phyloP scores from a whole-genome alignment of 2,797 vertebrate genomes.

The Sebastes trivittatus region DNA sequence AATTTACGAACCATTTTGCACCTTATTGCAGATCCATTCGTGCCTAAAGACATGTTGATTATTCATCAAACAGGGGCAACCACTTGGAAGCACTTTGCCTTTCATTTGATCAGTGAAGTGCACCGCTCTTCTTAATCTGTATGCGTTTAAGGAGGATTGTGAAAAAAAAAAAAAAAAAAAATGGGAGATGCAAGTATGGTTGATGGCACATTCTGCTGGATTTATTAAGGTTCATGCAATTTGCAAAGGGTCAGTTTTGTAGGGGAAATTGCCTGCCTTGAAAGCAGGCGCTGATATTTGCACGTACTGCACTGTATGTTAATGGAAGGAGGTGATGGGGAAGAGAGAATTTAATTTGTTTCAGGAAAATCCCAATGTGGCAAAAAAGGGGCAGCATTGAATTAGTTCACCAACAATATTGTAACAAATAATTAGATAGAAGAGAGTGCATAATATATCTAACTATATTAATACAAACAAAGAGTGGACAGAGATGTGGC shows the following conservation, averaged over 20 bases:
- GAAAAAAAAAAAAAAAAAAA: background rate
- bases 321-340: background rate
- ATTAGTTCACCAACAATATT: background rate
- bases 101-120: background rate
- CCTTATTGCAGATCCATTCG: conserved; percentile 1
- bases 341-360: background rate
- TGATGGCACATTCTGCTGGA: conserved; percentile 1
- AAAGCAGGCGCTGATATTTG: background rate
- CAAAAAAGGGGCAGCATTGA: background rate
- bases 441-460: background rate
- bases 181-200: background rate
- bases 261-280: background rate
- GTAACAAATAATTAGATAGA: background rate
- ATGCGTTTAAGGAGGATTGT: background rate
- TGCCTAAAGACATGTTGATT: background rate
- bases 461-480: background rate
- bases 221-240: conserved; percentile 7
- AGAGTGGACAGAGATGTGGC: background rate
- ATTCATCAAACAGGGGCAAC: background rate
- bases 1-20: background rate
- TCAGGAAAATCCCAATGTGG: background rate
- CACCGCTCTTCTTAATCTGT: background rate
- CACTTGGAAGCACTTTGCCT: background rate
- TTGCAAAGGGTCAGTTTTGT: conserved; percentile 9
- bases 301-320: background rate